Percentiles rank a stretch among this genome's conserved stretches.
phyloP scores from a whole-genome alignment of 2,113 vertebrate genomes.

The Cercocebus atys region DNA sequence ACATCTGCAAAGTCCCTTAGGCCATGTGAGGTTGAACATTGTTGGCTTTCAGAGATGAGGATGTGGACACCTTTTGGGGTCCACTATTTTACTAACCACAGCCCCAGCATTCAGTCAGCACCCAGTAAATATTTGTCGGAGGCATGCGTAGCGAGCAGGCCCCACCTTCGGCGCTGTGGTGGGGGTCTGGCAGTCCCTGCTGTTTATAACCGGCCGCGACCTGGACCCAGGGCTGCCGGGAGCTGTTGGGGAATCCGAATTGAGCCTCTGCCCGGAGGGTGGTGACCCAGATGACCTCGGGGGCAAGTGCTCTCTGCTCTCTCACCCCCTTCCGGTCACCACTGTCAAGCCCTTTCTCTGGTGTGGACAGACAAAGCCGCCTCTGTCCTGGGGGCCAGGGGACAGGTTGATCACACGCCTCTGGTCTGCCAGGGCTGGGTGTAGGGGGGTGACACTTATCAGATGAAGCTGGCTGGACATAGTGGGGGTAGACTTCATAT shows the following conservation, averaged over 20 bases:
- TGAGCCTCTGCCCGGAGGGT: not conserved
- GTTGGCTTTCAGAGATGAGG: not conserved
- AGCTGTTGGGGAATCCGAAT: not conserved
- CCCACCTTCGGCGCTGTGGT: rapidly evolving
- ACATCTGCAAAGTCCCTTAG: not conserved
- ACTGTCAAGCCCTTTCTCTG: not conserved
- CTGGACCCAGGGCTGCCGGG: rapidly evolving
- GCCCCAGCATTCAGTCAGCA: not conserved
- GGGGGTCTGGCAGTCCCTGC: not conserved
- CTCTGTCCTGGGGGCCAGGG: not conserved
- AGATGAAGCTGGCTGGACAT: not conserved
- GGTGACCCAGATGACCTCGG: not conserved
- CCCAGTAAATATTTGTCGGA: not conserved
- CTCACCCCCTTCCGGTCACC: not conserved
- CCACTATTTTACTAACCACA: not conserved
- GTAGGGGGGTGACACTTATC: not conserved
- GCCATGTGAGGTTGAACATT: rapidly evolving
- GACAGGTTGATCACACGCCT: not conserved
- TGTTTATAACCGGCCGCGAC: too few relatives aligned
- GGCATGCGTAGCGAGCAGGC: not conserved
- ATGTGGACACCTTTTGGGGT: not conserved
- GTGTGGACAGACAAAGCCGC: not conserved
- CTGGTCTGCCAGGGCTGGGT: not conserved
- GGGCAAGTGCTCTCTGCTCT: not conserved
- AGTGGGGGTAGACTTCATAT: too few relatives aligned